Base-by-base conservation (phyloP, 2,797 vertebrate species). In the Ctenopoma multispine region DNA sequence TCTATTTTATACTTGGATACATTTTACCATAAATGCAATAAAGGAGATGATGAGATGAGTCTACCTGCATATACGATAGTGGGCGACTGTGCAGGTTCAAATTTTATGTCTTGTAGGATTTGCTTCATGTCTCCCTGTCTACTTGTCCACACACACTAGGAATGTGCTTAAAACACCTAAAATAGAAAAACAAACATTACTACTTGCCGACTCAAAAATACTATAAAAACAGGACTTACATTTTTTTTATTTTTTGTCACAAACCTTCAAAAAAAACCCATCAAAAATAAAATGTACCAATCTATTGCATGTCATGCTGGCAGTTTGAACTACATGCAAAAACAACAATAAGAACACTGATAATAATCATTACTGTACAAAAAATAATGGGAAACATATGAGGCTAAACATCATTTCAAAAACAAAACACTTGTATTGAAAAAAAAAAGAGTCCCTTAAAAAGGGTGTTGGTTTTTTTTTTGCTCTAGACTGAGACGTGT, bases 291-390 rank as follows among this genome's bases (percentile, higher is more conserved):
- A 38, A 90, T 95, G 95, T 96, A 95, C 94, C 95, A 71, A 91
- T 95, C 96, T 95, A 97, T 96, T 96, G 95, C 92, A 92, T 95
- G 94, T 94, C 86, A 94, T 93, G 95, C 96, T 95, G 94, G 88
- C 89, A 92, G 89, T 94, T 94, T 94, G 81, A 94, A 89, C 94
- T 96, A 96, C 96, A 97, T 95, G 96, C 96, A 96, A 81, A 94
- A 91, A 94, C 79, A 86, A 92, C 63, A 90, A 92, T 87, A 94
- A 92, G 79, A 87, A 88, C 84, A 86, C 56, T 78, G 63, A 90
- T 83, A 85, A 86, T 79, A 84, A 87, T 81, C 48, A 88, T 87
- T 82, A 91, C 87, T 91, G 91, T 92, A 93, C 87, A 91, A 88
- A 72, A 81, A 89, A 71, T 57, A 47, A 55, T 27, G 69, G 69